Percentiles rank a stretch among this genome's conserved stretches.
Conservation (phyloP, 2,797 vertebrate species). For the Falco biarmicus region DNA sequence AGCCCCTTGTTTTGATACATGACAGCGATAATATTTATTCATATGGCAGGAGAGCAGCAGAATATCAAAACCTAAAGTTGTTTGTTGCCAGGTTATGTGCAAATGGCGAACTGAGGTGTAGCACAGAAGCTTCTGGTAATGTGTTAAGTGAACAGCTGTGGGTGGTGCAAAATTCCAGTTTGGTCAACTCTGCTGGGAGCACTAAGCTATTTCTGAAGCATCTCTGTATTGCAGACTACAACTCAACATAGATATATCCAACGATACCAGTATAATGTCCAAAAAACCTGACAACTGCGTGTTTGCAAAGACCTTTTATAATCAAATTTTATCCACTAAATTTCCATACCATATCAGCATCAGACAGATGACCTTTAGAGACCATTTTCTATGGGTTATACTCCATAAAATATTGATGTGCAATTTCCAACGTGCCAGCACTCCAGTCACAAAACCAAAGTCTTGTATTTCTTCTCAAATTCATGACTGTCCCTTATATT, state of each 20-base stretch:
- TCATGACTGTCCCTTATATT: neutral
- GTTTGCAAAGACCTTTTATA: neutral
- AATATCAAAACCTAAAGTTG: neutral
- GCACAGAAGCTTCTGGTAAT: neutral
- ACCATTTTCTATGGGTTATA: neutral
- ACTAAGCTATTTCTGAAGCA: neutral
- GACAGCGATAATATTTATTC: neutral
- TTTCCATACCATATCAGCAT: neutral
- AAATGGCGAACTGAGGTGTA: neutral
- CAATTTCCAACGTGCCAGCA: neutral
- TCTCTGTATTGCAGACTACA: neutral
- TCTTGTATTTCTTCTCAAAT: neutral
- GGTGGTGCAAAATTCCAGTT: neutral
- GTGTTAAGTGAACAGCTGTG: neutral
- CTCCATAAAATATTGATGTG: constrained; percentile 37
- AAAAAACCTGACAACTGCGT: neutral
- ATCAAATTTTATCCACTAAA: neutral
- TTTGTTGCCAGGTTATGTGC: neutral
- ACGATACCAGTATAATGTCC: neutral
- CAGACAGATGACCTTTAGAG: constrained; percentile 22
- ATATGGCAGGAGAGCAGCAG: neutral
- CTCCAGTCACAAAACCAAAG: neutral
- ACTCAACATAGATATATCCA: neutral
- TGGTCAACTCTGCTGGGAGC: neutral
- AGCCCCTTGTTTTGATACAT: neutral